A percentile compares a stretch with the other conserved stretches of the same genome.
phyloP scores from a whole-genome alignment of 2,797 vertebrate species.

The Dermochelys coriacea region DNA sequence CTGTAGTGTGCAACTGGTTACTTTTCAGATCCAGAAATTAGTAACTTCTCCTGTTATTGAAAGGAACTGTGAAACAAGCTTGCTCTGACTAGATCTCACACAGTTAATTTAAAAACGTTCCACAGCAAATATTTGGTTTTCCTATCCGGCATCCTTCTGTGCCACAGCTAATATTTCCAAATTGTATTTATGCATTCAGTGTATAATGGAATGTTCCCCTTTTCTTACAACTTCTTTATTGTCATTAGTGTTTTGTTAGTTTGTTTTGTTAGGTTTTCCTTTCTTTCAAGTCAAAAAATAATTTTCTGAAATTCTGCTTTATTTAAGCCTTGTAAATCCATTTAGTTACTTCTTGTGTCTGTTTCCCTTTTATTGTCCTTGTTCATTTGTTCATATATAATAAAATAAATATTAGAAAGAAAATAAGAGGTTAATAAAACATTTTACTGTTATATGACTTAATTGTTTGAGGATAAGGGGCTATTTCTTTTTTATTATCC shows the following conservation, averaged over 20 bases:
- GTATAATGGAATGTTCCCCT: neutral
- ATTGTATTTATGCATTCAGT: conserved; percentile 13
- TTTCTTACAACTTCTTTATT: conserved; percentile 31
- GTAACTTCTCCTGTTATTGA: conserved; percentile 39
- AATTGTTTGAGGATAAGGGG: neutral
- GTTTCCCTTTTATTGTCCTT: conserved; percentile 61
- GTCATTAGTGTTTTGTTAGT: neutral
- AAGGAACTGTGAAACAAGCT: conserved; percentile 46
- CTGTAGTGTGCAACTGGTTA: rapidly evolving
- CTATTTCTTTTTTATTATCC: neutral
- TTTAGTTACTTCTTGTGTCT: conserved; percentile 43
- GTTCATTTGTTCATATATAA: conserved; percentile 41
- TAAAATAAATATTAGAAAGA: conserved; percentile 1
- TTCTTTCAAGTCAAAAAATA: conserved; percentile 40
- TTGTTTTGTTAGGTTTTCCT: conserved; percentile 15
- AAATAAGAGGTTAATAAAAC: conserved; percentile 5
- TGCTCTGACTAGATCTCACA: conserved; percentile 43
- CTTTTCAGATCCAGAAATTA: conserved; percentile 50
- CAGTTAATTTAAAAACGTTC: conserved; percentile 42
- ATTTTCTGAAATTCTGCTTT: conserved; percentile 33
- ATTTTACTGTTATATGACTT: conserved; percentile 22
- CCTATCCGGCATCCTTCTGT: conserved; percentile 39
- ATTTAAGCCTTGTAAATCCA: conserved; percentile 46
- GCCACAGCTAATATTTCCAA: conserved; percentile 34
- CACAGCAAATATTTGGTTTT: conserved; percentile 49